Evolutionary conservation across 2,113 vertebrate species (phyloP).

Genomic region (Gulo gulo): DNA sequence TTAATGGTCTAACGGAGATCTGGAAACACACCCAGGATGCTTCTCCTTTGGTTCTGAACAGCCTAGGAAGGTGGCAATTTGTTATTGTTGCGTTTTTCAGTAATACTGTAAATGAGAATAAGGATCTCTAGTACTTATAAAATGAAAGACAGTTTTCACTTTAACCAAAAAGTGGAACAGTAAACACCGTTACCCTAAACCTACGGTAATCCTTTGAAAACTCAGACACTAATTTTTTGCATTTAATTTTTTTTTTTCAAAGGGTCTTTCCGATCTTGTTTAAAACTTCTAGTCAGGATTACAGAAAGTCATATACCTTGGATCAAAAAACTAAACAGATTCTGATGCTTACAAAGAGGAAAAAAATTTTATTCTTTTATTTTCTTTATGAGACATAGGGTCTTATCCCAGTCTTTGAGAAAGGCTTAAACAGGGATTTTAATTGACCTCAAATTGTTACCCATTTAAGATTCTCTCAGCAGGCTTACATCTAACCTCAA

Average conservation of each 20-base stretch:
- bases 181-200: accelerated
- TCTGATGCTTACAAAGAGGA: not conserved
- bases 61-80: not conserved
- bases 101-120: not conserved
- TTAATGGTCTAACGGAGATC: constrained; percentile 71
- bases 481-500: not conserved
- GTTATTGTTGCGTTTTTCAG: not conserved
- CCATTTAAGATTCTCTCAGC: not conserved
- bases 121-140: not conserved
- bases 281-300: not conserved
- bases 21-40: constrained; percentile 76
- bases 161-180: not conserved
- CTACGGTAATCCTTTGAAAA: not conserved
- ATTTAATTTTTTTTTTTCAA: not conserved
- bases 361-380: not conserved
- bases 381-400: not conserved
- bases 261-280: not conserved
- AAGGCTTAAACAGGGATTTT: constrained; percentile 3
- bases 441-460: not conserved
- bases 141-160: not conserved
- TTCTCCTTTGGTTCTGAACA: not conserved
- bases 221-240: not conserved
- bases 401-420: not conserved
- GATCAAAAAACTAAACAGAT: constrained; percentile 29
- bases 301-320: not conserved